A percentile compares a stretch with the other conserved stretches of the same genome.
These are phyloP conservation scores for Polyploca ridens DNA, from an alignment of 2,888 invertebrate genomes.

Conservation along the genomic window DNA sequence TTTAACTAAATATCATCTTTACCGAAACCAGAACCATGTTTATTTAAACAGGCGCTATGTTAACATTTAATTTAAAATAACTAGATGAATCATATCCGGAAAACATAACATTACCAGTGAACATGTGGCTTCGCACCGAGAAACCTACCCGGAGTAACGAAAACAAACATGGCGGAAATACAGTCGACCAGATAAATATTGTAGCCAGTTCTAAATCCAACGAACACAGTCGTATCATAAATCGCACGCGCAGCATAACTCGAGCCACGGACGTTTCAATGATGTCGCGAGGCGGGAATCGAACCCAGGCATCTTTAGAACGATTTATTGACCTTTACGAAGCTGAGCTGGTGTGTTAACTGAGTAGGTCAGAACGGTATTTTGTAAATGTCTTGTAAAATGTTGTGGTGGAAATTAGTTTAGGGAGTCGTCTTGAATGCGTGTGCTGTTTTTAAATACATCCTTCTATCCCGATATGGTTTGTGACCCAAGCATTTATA, in stretches of 20 bases:
- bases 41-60: background rate
- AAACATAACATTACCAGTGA: background rate
- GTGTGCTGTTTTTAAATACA: no score
- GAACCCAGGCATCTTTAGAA: constrained; percentile 37
- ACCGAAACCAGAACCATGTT: background rate
- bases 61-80: background rate
- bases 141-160: background rate
- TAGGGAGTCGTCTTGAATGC: background rate
- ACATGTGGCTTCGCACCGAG: background rate
- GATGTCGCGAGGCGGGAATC: constrained; percentile 44
- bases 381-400: constrained; percentile 6
- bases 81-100: background rate
- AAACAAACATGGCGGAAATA: constrained; percentile 14
- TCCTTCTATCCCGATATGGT: no score
- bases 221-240: constrained; percentile 14
- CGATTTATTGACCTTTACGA: constrained; percentile 36
- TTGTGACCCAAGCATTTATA: no score
- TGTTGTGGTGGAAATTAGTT: background rate
- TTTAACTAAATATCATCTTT: no score
- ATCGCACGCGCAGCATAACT: constrained; percentile 13
- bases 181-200: constrained; percentile 13
- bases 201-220: constrained; percentile 10
- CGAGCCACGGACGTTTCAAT: constrained; percentile 39
- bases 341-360: constrained; percentile 4
- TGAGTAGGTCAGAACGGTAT: constrained; percentile 12